phyloP scores from a whole-genome alignment of 2,113 vertebrate species.

The Lycaon pictus region DNA sequence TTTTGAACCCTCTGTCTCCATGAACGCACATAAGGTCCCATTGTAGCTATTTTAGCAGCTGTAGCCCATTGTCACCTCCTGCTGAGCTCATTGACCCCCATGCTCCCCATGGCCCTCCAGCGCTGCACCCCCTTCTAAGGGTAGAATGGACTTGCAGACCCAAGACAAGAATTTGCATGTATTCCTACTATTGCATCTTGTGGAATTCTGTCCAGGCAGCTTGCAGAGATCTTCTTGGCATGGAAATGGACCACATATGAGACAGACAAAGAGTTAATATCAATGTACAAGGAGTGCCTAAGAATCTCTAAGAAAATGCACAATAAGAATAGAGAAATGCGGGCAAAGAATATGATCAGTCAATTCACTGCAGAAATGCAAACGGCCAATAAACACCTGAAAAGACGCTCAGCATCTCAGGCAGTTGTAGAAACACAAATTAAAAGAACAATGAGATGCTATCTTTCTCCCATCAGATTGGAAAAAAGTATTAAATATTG shows the following conservation, averaged over 20 bases:
- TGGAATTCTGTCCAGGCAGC: background rate
- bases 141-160: background rate
- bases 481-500: slow-evolving; percentile 72
- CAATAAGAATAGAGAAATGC: background rate
- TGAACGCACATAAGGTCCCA: background rate
- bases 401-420: background rate
- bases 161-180: background rate
- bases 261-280: slow-evolving; percentile 31
- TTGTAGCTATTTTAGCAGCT: background rate
- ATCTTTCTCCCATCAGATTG: slow-evolving; percentile 66
- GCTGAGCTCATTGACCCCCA: background rate
- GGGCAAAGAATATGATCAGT: background rate
- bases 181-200: background rate
- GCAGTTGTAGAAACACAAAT: slow-evolving; percentile 58
- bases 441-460: slow-evolving; percentile 53
- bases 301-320: slow-evolving; percentile 22
- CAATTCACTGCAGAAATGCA: background rate
- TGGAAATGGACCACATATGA: background rate
- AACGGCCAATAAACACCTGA: background rate
- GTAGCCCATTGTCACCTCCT: background rate
- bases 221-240: background rate
- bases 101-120: background rate
- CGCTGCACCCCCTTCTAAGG: background rate
- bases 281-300: background rate
- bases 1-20: background rate